phyloP scores from a whole-genome alignment of 2,888 invertebrate species.

The Dryobotodes eremita region DNA sequence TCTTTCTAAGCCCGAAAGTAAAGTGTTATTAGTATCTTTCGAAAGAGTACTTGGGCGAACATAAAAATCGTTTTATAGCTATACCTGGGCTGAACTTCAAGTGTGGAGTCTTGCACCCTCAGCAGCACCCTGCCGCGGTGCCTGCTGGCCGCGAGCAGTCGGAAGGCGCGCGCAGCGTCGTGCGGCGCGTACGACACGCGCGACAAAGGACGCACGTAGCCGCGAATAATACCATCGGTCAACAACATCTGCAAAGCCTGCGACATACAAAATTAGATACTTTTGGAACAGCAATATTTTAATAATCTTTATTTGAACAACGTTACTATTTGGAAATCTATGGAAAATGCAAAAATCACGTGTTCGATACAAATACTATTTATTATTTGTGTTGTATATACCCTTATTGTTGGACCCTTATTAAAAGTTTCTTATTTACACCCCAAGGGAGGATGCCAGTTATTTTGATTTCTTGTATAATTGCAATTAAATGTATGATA shows the following conservation, averaged over 20 bases:
- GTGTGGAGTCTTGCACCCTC: conserved; percentile 16
- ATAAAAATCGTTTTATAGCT: not conserved
- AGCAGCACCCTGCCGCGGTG: conserved; percentile 62
- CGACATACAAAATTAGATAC: conserved; percentile 2
- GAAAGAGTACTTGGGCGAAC: not conserved
- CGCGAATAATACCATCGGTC: conserved; percentile 76
- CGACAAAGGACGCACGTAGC: conserved; percentile 79
- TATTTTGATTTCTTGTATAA: not conserved
- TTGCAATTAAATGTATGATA: not conserved
- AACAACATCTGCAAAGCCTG: conserved; percentile 73
- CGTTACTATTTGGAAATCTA: not conserved
- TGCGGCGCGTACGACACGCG: conserved; percentile 70
- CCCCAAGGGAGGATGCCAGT: no score
- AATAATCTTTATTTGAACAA: not conserved
- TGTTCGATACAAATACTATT: not conserved
- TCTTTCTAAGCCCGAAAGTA: not conserved
- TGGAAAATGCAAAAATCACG: not conserved
- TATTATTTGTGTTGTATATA: not conserved
- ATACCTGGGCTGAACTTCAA: conserved; percentile 46
- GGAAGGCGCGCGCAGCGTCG: conserved; percentile 53
- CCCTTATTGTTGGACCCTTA: not conserved
- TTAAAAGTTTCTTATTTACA: not conserved
- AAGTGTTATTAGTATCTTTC: not conserved
- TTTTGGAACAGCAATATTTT: not conserved
- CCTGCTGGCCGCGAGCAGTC: conserved; percentile 36